phyloP scores from a whole-genome alignment of 2,113 vertebrate species.

The Sceloporus tristichus region DNA sequence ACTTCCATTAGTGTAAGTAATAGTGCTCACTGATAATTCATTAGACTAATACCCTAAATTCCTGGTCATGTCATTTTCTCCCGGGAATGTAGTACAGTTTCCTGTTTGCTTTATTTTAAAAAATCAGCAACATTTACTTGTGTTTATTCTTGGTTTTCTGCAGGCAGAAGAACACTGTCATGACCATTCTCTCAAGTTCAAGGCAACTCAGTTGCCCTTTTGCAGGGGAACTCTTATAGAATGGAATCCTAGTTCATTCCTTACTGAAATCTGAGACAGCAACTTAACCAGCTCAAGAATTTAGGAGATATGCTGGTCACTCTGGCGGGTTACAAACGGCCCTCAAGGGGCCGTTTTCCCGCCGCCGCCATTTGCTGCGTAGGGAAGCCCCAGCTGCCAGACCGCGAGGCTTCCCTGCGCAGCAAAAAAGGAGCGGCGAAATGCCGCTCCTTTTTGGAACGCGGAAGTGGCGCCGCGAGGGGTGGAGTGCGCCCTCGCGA shows the following conservation, averaged over 20 bases:
- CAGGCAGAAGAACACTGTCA: neutral
- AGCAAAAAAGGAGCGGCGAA: too few relatives aligned
- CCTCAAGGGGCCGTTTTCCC: too few relatives aligned
- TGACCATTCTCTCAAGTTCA: neutral
- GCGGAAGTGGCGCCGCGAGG: too few relatives aligned
- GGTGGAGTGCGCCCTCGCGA: too few relatives aligned
- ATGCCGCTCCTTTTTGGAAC: too few relatives aligned
- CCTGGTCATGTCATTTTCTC: slow-evolving; percentile 37
- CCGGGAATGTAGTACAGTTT: slow-evolving; percentile 39
- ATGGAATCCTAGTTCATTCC: neutral
- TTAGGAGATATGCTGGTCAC: neutral
- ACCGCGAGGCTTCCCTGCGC: too few relatives aligned
- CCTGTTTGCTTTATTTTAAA: neutral
- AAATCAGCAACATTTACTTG: neutral
- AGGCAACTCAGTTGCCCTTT: neutral
- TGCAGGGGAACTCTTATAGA: neutral
- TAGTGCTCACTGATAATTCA: neutral
- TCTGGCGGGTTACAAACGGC: too few relatives aligned
- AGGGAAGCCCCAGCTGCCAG: too few relatives aligned
- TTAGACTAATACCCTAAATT: neutral
- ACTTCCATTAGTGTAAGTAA: slow-evolving; percentile 11
- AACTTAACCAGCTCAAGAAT: neutral
- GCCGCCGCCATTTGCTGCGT: too few relatives aligned
- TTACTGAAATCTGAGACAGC: neutral
- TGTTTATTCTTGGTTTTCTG: neutral